Evolutionary conservation across 1,140 invertebrate species (phyloP).

Genomic region (Drosophila paulistorum): DNA sequence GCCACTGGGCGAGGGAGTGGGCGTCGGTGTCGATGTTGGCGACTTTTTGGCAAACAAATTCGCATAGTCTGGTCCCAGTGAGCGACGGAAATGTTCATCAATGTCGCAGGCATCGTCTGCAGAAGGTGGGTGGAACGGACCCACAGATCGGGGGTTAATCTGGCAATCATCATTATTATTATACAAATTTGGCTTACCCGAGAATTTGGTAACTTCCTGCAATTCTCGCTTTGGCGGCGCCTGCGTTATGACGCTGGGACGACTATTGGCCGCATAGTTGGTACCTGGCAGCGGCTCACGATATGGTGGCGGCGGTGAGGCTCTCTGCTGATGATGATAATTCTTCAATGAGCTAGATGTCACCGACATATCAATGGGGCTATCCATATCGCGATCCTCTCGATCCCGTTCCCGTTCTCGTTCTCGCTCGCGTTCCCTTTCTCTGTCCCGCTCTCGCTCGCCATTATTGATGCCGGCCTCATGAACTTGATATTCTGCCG

Average conservation of each 20-base stretch:
- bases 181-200: slow-evolving; percentile 48
- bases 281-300: slow-evolving; percentile 77
- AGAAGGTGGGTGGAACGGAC: slow-evolving; percentile 32
- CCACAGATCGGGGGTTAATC: neutral
- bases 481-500: slow-evolving; percentile 81
- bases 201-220: slow-evolving; percentile 50
- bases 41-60: slow-evolving; percentile 88
- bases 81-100: slow-evolving; percentile 97
- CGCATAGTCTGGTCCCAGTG: slow-evolving; percentile 94
- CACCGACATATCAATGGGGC: slow-evolving; percentile 83
- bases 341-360: slow-evolving; percentile 68
- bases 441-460: slow-evolving; percentile 47
- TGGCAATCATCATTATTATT: neutral
- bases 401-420: slow-evolving; percentile 42
- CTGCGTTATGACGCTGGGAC: slow-evolving; percentile 83
- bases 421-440: neutral
- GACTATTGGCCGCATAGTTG: slow-evolving; percentile 62
- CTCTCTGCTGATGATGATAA: slow-evolving; percentile 49
- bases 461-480: slow-evolving; percentile 37
- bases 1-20: slow-evolving; percentile 69
- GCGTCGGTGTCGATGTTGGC: slow-evolving; percentile 75
- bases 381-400: slow-evolving; percentile 63
- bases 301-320: slow-evolving; percentile 81
- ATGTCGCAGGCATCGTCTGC: slow-evolving; percentile 91
- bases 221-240: slow-evolving; percentile 80